These are phyloP conservation scores for Colaptes auratus DNA, from an alignment of 2,113 vertebrate species.

Conservation along the genomic window DNA sequence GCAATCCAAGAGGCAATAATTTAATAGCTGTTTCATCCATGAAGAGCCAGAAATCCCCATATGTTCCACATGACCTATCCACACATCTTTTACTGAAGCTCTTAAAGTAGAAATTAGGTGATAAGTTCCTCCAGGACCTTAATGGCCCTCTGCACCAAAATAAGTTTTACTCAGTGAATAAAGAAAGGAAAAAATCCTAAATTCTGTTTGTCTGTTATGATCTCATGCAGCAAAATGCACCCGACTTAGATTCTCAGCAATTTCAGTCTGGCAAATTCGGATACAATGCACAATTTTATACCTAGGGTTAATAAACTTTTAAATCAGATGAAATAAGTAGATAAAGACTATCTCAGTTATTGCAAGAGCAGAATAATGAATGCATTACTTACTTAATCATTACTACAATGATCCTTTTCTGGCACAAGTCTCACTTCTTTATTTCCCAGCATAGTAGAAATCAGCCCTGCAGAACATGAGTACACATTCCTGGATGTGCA, in stretches of 20 bases:
- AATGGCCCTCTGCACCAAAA: background rate
- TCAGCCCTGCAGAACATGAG: fast-evolving
- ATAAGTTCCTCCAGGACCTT: background rate
- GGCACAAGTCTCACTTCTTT: background rate
- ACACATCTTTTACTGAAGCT: background rate
- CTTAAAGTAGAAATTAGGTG: background rate
- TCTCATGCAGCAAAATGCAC: background rate
- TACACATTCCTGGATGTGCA: background rate
- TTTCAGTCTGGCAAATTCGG: background rate
- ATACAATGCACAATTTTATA: background rate
- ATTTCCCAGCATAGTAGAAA: background rate
- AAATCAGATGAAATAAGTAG: background rate
- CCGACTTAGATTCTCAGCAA: background rate
- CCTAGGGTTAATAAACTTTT: background rate
- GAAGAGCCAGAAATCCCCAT: background rate
- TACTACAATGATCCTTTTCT: background rate
- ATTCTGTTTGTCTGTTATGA: background rate
- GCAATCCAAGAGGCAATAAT: background rate
- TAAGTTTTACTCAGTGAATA: background rate
- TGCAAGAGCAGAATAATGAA: background rate
- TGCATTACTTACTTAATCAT: too few species aligned
- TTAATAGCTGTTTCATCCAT: background rate
- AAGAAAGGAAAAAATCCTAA: background rate
- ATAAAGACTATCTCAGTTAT: background rate
- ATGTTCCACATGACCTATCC: background rate